Evolutionary conservation across 92 coral and sea anemone genomes (phyloP).

Genomic region (Porites cylindrica): DNA sequence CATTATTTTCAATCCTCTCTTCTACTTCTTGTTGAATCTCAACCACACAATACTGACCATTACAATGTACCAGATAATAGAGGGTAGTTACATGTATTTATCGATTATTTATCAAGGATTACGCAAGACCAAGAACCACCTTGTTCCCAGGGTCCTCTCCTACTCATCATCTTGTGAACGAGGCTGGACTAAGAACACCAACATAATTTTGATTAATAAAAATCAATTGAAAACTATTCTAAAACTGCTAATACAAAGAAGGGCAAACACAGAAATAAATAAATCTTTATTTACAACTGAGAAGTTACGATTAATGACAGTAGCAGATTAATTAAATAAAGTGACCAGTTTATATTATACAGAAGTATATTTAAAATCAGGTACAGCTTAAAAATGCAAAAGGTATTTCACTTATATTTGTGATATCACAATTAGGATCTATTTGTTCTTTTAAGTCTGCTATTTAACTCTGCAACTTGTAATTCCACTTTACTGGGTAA

Average conservation of each 20-base stretch:
- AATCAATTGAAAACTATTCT: neutral
- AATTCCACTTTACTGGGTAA: slow-evolving; percentile 63
- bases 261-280: neutral
- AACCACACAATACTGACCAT: too few species aligned
- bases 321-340: neutral
- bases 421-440: slow-evolving; percentile 5
- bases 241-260: neutral
- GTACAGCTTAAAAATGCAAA: neutral
- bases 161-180: too few species aligned
- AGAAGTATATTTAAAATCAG: neutral
- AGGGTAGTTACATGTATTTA: too few species aligned
- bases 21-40: too few species aligned
- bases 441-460: slow-evolving; percentile 27
- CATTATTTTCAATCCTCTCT: too few species aligned
- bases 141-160: too few species aligned
- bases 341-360: neutral
- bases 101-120: too few species aligned
- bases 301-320: neutral
- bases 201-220: neutral
- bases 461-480: too few species aligned
- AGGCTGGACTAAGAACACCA: neutral
- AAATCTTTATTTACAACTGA: neutral
- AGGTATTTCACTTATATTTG: neutral
- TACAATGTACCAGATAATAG: too few species aligned
- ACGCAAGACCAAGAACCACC: too few species aligned